Evolutionary conservation across 2,888 invertebrate genomes (phyloP).

Genomic region (Chrysolina americana): DNA sequence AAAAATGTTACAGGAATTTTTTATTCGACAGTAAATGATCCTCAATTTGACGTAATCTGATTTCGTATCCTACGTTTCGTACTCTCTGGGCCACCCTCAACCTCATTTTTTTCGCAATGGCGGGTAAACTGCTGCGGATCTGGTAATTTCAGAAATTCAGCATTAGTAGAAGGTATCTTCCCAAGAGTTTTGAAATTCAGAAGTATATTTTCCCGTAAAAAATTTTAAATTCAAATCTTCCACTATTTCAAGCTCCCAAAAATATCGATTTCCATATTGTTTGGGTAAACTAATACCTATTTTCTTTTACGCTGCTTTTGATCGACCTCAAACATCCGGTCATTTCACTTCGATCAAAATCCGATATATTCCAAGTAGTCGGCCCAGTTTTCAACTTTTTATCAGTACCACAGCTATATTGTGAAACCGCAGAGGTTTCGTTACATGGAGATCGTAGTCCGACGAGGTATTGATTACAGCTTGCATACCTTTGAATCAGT

Average conservation of each 20-base stretch:
- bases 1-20: no score
- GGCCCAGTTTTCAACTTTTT: slow-evolving; percentile 28
- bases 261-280: neutral
- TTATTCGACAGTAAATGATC: no score
- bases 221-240: neutral
- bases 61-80: no score
- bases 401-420: slow-evolving; percentile 35
- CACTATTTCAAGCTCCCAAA: neutral
- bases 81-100: no score
- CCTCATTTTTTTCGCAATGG: no score
- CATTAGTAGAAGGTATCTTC: neutral
- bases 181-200: neutral
- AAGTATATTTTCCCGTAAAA: neutral
- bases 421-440: slow-evolving; percentile 42
- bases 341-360: slow-evolving; percentile 28
- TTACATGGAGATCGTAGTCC: slow-evolving; percentile 35
- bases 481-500: slow-evolving; percentile 29
- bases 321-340: slow-evolving; percentile 40
- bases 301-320: slow-evolving; percentile 3
- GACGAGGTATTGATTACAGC: slow-evolving; percentile 30
- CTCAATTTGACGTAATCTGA: no score
- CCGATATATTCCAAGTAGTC: slow-evolving; percentile 28
- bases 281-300: slow-evolving; percentile 10
- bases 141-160: no score
- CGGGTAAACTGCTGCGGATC: no score